Evolutionary conservation across 2,113 vertebrate species (phyloP).

Genomic region (Shinisaurus crocodilurus): DNA sequence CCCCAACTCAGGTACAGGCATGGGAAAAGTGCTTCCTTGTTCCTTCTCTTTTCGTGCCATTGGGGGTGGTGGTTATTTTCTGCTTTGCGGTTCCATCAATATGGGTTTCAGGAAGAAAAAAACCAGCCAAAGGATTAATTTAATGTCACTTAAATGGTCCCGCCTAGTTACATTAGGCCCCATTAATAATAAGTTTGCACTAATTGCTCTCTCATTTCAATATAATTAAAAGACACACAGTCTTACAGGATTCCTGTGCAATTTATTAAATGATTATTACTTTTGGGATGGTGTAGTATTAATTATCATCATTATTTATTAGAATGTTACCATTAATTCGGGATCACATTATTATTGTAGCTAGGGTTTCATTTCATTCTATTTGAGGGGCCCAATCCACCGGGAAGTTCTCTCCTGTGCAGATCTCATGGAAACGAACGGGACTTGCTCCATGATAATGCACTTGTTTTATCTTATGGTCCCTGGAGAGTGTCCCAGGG

Average conservation of each 20-base stretch:
- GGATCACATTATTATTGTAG: background rate
- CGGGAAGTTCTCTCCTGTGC: background rate
- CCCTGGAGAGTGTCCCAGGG: no score
- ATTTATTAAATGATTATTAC: constrained; percentile 40
- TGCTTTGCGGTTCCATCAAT: background rate
- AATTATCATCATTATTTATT: constrained; percentile 32
- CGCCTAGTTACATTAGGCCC: constrained; percentile 5
- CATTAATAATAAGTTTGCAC: constrained; percentile 12
- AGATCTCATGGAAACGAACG: no score
- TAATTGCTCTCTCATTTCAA: constrained; percentile 28
- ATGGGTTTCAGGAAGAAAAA: background rate
- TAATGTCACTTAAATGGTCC: background rate
- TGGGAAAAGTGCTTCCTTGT: background rate
- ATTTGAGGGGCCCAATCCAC: background rate
- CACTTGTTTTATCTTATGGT: background rate
- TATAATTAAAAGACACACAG: constrained; percentile 25
- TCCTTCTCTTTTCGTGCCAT: background rate
- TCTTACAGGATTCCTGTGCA: constrained; percentile 8
- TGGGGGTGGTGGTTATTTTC: background rate
- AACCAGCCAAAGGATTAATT: constrained; percentile 1
- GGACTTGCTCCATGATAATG: no score
- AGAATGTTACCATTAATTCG: constrained; percentile 7
- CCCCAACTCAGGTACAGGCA: background rate
- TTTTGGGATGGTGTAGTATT: background rate
- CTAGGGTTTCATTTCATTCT: background rate